Evolutionary conservation across 2,797 vertebrate species (phyloP), one percentile per base, ranked within the genome.

Genomic region (Rachycentron canadum): DNA sequence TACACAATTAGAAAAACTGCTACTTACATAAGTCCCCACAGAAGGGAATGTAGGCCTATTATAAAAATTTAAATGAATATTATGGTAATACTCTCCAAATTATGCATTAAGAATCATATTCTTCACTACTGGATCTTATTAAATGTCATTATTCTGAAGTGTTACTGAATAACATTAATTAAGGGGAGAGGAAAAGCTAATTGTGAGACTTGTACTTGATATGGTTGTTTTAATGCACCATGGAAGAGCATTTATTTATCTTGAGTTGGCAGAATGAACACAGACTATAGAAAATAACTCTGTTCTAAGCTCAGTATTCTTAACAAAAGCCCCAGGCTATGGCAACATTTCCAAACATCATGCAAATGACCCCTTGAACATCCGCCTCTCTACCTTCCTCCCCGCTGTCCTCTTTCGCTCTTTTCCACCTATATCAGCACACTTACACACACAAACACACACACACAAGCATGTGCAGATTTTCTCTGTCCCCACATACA

Each of bases 221-320:
- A 73, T 68, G 36, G 34, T 72, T 66, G 63, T 78, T 84, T 69
- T 74, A 88, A 83, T 83, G 70, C 66, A 81, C 72, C 23, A 52
- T 77, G 67, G 78, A 87, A 82, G 64, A 69, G 61, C n/a, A 77
- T 88, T 77, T 89, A 77, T 92, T 87, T 88, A 88, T 93, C 88
- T 79, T 34, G 40, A 76, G 62, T 55, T 57, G 41, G 72, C 83
- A 89, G 88, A 76, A 59, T 64, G 70, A 73, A 69, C 56, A 57
- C 58, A 61, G 45, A 56, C n/a, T 64, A 65, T 21, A 25, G 77
- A 60, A 77, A 87, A 84, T 84, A 82, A 69, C 47, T 60, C 5
- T 76, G 23, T 14, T 78, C 49, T 23, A 26, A 72, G 64, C 45
- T 81, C 60, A 14, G 71, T 78, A 57, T 82, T 85, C 79, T 77